phyloP scores from a whole-genome alignment of 2,888 invertebrate genomes.

The Chydorus sphaericus region DNA sequence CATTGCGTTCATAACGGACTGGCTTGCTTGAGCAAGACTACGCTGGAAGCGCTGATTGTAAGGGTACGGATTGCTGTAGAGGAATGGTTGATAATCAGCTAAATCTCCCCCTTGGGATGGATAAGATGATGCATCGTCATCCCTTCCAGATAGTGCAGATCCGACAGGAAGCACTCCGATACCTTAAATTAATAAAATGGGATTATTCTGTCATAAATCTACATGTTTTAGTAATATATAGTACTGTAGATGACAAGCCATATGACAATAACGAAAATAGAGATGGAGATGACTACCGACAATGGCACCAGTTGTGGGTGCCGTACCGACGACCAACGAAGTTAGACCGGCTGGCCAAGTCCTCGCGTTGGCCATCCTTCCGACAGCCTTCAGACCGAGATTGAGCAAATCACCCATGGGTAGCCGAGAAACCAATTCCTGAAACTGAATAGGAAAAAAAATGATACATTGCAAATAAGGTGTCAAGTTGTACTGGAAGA shows the following conservation, averaged over 20 bases:
- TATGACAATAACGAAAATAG: slow-evolving; percentile 8
- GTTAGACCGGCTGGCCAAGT: background rate
- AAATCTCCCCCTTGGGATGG: background rate
- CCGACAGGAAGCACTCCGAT: slow-evolving; percentile 1
- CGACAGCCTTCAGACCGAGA: background rate
- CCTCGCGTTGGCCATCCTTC: background rate
- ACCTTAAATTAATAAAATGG: background rate
- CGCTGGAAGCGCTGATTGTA: background rate
- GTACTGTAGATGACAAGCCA: slow-evolving; percentile 6
- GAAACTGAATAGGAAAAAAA: background rate
- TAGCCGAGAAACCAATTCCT: background rate
- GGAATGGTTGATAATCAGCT: background rate
- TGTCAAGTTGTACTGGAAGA: background rate
- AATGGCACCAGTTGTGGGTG: background rate
- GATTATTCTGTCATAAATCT: too few relatives aligned
- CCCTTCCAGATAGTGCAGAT: background rate
- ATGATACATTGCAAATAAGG: background rate
- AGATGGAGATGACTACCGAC: slow-evolving; percentile 9
- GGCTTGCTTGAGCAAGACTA: background rate
- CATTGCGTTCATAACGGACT: background rate
- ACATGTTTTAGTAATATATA: background rate
- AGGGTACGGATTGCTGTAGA: background rate
- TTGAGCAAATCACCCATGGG: background rate
- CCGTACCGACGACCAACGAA: background rate
- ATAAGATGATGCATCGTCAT: background rate